Evolutionary conservation across 1,140 invertebrate species (phyloP).

Genomic region (Charaxes varanes): DNA sequence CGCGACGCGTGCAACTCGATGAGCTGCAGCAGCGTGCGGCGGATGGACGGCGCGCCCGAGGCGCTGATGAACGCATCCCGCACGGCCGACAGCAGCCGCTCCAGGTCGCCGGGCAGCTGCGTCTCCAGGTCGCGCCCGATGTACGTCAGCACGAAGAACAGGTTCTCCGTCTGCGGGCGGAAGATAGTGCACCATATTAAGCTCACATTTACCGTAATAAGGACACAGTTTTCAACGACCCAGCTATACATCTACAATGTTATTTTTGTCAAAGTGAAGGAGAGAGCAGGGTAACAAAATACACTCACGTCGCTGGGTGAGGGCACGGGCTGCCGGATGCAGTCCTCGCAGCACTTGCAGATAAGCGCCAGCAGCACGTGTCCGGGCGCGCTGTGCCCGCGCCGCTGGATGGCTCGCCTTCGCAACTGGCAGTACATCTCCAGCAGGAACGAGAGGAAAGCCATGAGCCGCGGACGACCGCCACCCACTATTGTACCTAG

Average conservation of each 20-base stretch:
- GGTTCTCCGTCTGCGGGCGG: constrained; percentile 84
- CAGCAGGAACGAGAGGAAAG: constrained; percentile 91
- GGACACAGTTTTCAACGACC: too few species aligned
- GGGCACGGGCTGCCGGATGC: constrained; percentile 85
- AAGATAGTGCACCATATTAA: too few species aligned
- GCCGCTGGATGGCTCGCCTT: constrained; percentile 80
- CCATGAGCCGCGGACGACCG: constrained; percentile 81
- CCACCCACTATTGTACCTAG: constrained; percentile 71
- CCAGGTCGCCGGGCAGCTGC: constrained; percentile 86
- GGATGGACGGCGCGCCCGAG: constrained; percentile 78
- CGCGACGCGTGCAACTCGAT: constrained; percentile 91
- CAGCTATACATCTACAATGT: too few species aligned
- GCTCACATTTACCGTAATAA: too few species aligned
- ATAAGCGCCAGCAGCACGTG: constrained; percentile 85
- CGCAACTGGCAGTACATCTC: constrained; percentile 92
- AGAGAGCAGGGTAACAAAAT: background rate
- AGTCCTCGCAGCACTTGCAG: constrained; percentile 89
- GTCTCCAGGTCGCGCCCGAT: constrained; percentile 89
- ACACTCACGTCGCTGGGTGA: constrained; percentile 83
- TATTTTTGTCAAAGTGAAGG: too few species aligned
- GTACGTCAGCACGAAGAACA: constrained; percentile 90
- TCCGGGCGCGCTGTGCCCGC: constrained; percentile 76
- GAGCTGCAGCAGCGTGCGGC: constrained; percentile 88
- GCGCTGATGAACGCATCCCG: constrained; percentile 88
- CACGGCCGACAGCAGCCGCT: constrained; percentile 84